phyloP scores from a whole-genome alignment of 2,113 vertebrate genomes.

The Puffinus mauretanicus region DNA sequence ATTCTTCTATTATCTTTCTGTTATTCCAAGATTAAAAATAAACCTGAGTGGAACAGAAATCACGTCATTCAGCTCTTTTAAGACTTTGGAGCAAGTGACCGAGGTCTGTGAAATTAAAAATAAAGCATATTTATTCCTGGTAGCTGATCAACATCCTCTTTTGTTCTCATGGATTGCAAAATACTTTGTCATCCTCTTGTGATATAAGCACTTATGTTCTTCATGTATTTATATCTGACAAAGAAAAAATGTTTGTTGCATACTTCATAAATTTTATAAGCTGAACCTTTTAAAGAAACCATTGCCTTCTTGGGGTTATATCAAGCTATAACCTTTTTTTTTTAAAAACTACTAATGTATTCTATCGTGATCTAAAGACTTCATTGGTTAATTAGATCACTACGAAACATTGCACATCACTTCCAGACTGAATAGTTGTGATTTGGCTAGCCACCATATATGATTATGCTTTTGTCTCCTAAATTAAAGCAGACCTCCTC shows the following conservation, averaged over 20 bases:
- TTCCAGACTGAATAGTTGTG: background rate
- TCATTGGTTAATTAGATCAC: background rate
- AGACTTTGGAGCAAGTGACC: constrained; percentile 6
- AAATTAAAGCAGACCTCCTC: background rate
- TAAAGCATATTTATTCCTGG: constrained; percentile 23
- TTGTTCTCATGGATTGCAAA: constrained; percentile 15
- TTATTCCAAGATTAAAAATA: constrained; percentile 58
- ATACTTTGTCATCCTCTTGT: constrained; percentile 14
- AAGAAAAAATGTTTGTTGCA: background rate
- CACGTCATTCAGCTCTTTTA: constrained; percentile 6
- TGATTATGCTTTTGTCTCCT: background rate
- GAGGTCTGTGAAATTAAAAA: constrained; percentile 49
- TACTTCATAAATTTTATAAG: background rate
- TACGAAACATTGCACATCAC: background rate
- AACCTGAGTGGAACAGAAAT: constrained; percentile 27
- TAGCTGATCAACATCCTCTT: constrained; percentile 14
- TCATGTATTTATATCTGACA: background rate
- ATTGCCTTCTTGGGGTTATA: background rate
- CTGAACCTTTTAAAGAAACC: background rate
- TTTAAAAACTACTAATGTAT: background rate
- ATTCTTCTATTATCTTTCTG: constrained; percentile 29
- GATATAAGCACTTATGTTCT: background rate
- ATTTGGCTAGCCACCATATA: background rate
- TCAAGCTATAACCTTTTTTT: background rate
- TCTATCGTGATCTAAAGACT: background rate